Conservation (phyloP, 2,888 invertebrate species). For the Agriopis leucophaearia region DNA sequence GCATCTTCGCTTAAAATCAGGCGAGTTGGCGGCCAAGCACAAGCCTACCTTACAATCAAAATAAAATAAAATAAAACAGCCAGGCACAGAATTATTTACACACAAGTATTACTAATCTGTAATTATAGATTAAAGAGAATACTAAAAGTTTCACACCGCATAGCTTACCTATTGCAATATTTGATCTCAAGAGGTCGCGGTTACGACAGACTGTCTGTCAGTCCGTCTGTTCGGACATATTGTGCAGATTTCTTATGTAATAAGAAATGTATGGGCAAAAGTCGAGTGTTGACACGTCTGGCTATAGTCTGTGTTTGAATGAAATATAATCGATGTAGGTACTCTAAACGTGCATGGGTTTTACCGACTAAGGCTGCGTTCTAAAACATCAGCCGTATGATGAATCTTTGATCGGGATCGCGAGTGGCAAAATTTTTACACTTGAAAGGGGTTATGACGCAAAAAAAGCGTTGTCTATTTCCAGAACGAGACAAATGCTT, state of each 20-base stretch:
- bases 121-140: constrained; percentile 13
- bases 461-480: no score
- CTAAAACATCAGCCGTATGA: no score
- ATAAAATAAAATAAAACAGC: no score
- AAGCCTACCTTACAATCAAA: no score
- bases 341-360: background rate
- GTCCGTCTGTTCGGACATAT: constrained; percentile 22
- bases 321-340: constrained; percentile 13
- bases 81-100: background rate
- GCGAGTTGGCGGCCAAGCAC: no score
- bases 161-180: constrained; percentile 23
- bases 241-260: constrained; percentile 20
- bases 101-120: constrained; percentile 35
- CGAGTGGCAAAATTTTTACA: no score
- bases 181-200: constrained; percentile 26
- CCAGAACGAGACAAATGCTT: no score
- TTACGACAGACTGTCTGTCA: constrained; percentile 36
- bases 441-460: no score
- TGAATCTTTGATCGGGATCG: no score
- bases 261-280: constrained; percentile 20
- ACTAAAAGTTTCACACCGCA: constrained; percentile 20
- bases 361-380: background rate
- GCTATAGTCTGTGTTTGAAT: constrained; percentile 3
- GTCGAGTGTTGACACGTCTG: constrained; percentile 26
- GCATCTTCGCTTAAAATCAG: no score